Evolutionary conservation across 2,888 invertebrate species (phyloP).

Genomic region (Stenotaenia linearis): DNA sequence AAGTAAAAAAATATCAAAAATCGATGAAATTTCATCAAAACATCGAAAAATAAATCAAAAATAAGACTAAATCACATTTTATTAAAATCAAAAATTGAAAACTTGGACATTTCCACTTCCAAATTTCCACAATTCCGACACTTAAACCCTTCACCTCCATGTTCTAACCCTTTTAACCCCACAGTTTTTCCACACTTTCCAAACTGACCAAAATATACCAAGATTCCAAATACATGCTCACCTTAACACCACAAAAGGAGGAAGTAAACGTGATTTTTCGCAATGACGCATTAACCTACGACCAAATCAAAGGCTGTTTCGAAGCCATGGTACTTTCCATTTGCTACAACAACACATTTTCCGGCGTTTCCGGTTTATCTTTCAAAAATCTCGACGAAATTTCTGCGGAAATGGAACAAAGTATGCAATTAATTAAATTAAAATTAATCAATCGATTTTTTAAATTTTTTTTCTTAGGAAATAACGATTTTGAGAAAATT

Average conservation of each 20-base stretch:
- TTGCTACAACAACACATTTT: conserved; percentile 6
- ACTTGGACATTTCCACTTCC: no score
- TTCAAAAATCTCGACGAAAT: neutral
- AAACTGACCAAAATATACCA: neutral
- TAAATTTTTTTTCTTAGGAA: neutral
- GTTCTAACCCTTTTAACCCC: no score
- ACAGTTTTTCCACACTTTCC: no score
- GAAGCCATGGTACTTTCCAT: conserved; percentile 58
- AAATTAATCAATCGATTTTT: neutral
- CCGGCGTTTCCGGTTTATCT: neutral
- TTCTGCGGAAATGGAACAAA: conserved; percentile 6
- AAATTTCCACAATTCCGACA: no score
- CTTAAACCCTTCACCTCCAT: no score
- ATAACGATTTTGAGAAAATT: neutral
- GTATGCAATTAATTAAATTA: neutral
- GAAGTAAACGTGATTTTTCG: conserved; percentile 57
- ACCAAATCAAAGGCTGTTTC: conserved; percentile 63
- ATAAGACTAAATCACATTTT: no score
- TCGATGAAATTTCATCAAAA: no score
- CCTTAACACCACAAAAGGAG: conserved; percentile 35
- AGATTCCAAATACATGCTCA: neutral
- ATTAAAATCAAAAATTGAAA: no score
- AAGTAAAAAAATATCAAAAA: no score
- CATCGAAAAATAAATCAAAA: no score
- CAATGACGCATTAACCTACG: conserved; percentile 51